Conservation (phyloP, 2,113 vertebrate genomes). For the Taxidea taxus region DNA sequence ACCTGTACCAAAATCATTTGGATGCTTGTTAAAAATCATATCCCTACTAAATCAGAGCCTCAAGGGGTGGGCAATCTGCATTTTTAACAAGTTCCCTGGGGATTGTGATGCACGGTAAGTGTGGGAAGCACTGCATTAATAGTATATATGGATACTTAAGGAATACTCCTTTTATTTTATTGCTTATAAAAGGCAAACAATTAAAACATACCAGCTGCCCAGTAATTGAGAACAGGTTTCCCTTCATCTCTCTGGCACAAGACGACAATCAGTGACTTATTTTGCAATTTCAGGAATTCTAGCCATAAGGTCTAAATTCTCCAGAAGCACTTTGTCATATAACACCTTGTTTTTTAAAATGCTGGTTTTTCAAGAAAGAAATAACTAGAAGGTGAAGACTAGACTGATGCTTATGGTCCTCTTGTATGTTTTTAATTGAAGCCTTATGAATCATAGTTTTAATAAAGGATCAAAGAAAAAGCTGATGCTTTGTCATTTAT, state of each 20-base stretch:
- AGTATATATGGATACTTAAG: constrained; percentile 5
- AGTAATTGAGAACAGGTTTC: constrained; percentile 68
- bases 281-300: constrained; percentile 48
- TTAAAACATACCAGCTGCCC: constrained; percentile 71
- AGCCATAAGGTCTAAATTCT: constrained; percentile 47
- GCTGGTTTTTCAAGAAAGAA: constrained; percentile 3
- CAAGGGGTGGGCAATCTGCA: constrained; percentile 38
- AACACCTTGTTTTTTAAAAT: not conserved
- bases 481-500: constrained; percentile 1
- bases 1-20: constrained; percentile 59
- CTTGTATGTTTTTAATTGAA: constrained; percentile 28
- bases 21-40: constrained; percentile 69
- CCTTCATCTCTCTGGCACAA: constrained; percentile 57
- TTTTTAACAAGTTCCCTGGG: constrained; percentile 61
- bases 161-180: constrained; percentile 56
- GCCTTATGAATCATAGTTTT: constrained; percentile 18
- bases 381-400: not conserved
- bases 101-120: not conserved
- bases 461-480: constrained; percentile 19
- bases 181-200: constrained; percentile 71
- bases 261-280: constrained; percentile 60
- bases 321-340: constrained; percentile 43
- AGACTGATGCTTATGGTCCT: not conserved
- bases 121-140: not conserved
- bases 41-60: constrained; percentile 59